A percentile compares a stretch with the other conserved stretches of the same genome.
Evolutionary conservation across 2,797 vertebrate species (phyloP).

Genomic region (Notamacropus eugenii): DNA sequence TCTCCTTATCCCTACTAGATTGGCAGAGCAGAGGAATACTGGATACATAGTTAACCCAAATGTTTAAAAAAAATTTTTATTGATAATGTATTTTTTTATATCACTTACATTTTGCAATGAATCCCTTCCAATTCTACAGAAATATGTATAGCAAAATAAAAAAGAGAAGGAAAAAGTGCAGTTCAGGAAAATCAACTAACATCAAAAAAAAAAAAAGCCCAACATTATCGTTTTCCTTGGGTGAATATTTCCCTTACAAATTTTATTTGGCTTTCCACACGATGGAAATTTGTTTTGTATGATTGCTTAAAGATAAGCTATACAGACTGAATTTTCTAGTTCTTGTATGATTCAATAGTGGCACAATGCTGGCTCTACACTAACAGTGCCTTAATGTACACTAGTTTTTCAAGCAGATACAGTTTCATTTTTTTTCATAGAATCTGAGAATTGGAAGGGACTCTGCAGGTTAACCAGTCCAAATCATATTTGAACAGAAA

Average conservation of each 20-base stretch:
- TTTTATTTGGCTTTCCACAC: conserved; percentile 23
- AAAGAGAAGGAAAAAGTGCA: neutral
- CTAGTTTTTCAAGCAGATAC: conserved; percentile 22
- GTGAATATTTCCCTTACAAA: conserved; percentile 13
- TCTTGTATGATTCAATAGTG: neutral
- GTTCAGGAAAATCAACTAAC: neutral
- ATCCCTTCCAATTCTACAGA: neutral
- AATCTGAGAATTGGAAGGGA: neutral
- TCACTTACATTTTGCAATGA: neutral
- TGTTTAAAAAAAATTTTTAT: neutral
- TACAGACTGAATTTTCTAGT: conserved; percentile 33
- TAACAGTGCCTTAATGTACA: neutral
- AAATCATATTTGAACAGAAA: neutral
- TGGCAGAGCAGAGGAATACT: neutral
- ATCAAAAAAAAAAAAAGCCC: neutral
- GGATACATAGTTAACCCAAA: neutral
- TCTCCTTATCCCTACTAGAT: neutral
- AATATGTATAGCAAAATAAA: neutral
- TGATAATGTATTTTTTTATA: neutral
- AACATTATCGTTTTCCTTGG: neutral
- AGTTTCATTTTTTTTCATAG: neutral
- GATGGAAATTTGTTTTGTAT: neutral
- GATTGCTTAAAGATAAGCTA: neutral
- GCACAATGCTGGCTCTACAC: neutral
- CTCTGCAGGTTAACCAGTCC: neutral